Evolutionary conservation across 2,113 vertebrate species (phyloP), one percentile per base, ranked within the genome.

Genomic region (Arizona elegans): DNA sequence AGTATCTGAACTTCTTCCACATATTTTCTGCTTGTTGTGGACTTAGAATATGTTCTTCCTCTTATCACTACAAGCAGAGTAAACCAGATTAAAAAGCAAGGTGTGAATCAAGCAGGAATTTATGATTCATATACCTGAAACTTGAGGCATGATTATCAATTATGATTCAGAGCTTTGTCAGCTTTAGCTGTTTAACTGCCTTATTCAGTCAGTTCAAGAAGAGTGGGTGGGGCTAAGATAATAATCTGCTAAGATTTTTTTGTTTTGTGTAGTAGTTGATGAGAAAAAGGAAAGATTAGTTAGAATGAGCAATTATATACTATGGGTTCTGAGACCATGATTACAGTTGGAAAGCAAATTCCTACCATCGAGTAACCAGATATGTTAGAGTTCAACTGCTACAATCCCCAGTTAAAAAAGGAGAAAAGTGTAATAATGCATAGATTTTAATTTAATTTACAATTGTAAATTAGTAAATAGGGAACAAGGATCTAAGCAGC

Each of bases 121-220:
- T 1, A 0, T 86, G 92, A 59, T 54, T 90, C 0, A 19, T 94
- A 97, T 96, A 97, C 96, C 96, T 97, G 94, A 92, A 26, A 3
- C 95, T 86, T 93, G 94, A 97, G 97, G 96, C 97, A 95, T 91
- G 95, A 93, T 92, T 54, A 87, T 47, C 3, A 52, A 19, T 93
- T 93, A 52, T 98, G 97, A 98, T 94, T 97, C 97, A 98, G 92
- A 50, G 65, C 85, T 93, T 75, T 94, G 13, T 91, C 95, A 94
- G 93, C 75, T 88, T 55, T 94, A 94, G 93, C 38, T 91, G 88
- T 0, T 93, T 95, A 95, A 92, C 47, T n/a, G 13, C 52, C 91
- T 94, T 29, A 90, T 65, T 90, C 75, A 95, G 0, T 87, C 89
- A 92, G 96, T 90, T 93, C 70, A 92, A 96, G 92, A 33, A 81